These are phyloP conservation scores for Bradynema listronoti DNA, from an alignment of 1,140 invertebrate genomes.

Conservation along the genomic window DNA sequence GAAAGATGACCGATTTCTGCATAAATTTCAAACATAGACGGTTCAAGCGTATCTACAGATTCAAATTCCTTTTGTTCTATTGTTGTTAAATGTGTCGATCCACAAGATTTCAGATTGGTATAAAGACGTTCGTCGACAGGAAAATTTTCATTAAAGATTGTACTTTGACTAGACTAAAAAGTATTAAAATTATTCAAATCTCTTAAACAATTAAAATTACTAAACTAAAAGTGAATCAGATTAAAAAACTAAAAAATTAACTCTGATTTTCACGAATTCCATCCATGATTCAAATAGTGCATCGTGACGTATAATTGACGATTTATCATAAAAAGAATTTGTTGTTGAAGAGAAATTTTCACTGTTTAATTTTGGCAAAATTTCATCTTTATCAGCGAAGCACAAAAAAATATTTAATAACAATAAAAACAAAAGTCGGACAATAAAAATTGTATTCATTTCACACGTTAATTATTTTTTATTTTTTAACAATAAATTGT, in stretches of 20 bases:
- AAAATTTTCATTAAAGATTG: slow-evolving; percentile 14
- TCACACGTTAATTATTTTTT: no score
- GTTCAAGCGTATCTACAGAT: slow-evolving; percentile 18
- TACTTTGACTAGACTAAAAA: slow-evolving; percentile 10
- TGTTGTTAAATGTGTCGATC: not conserved
- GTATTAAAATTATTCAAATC: not conserved
- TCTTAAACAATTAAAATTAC: not conserved
- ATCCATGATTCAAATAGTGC: slow-evolving; percentile 4
- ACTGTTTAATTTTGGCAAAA: no score
- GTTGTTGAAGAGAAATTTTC: no score
- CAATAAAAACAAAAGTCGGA: no score
- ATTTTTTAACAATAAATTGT: no score
- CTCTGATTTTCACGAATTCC: slow-evolving; percentile 1
- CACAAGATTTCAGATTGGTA: slow-evolving; percentile 21
- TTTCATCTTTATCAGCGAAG: no score
- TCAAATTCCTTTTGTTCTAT: not conserved
- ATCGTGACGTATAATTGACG: no score
- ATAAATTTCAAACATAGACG: slow-evolving; percentile 19
- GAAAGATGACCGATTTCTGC: slow-evolving; percentile 27
- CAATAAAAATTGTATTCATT: no score
- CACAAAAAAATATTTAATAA: no score
- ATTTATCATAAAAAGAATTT: no score
- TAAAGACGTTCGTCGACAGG: slow-evolving; percentile 26
- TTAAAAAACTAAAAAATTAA: not conserved
- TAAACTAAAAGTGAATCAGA: not conserved